phyloP scores from a whole-genome alignment of 1,140 invertebrate species.

The Papilio xuthus region DNA sequence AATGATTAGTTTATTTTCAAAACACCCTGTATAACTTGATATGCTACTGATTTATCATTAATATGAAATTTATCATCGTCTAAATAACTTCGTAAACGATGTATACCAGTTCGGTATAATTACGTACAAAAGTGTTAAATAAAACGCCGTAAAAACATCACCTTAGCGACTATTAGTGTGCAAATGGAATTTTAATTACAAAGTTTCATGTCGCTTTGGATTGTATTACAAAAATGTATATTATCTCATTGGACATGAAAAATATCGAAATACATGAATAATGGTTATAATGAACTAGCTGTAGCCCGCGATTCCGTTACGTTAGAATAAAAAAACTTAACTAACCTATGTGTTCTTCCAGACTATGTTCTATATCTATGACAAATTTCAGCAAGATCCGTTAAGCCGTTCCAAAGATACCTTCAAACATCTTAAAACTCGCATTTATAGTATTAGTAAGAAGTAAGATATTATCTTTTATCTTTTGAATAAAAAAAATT shows the following conservation, averaged over 20 bases:
- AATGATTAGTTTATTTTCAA: not conserved
- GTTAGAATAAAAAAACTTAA: no score
- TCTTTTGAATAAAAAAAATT: no score
- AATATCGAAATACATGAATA: not conserved
- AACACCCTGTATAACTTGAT: not conserved
- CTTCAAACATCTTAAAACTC: no score
- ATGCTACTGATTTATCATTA: not conserved
- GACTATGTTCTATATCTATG: no score
- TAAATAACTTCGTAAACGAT: not conserved
- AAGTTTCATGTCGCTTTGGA: constrained; percentile 36
- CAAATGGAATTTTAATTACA: constrained; percentile 57
- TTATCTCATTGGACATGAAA: not conserved
- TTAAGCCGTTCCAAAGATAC: no score
- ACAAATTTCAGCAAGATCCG: no score
- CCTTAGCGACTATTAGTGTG: constrained; percentile 41
- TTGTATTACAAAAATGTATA: constrained; percentile 36
- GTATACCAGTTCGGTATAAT: constrained; percentile 19
- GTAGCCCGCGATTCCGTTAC: no score
- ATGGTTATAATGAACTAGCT: no score
- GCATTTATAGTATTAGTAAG: no score
- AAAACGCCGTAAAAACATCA: constrained; percentile 39
- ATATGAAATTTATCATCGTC: constrained; percentile 23
- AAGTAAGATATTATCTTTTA: no score
- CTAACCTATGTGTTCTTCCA: no score
- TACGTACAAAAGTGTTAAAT: constrained; percentile 28